A percentile compares a stretch with the other conserved stretches of the same genome.
These are phyloP conservation scores for Phyllostomus hastatus DNA, from an alignment of 2,113 vertebrate species.

Conservation along the genomic window DNA sequence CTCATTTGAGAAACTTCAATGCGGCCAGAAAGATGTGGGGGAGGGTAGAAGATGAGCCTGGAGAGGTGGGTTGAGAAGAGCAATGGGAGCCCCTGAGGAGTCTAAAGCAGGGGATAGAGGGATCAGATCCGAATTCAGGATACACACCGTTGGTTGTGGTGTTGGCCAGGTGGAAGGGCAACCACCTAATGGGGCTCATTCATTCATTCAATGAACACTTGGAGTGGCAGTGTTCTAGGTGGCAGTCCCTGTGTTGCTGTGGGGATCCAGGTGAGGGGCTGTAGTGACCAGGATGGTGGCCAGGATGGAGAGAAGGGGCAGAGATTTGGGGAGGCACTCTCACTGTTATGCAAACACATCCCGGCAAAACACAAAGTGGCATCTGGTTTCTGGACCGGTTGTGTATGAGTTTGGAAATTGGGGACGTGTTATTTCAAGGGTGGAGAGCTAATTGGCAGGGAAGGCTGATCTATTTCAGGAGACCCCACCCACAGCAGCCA, in stretches of 20 bases:
- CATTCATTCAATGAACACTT: neutral
- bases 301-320: neutral
- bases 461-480: neutral
- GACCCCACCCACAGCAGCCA: neutral
- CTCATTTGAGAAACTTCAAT: neutral
- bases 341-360: neutral
- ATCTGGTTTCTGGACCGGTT: neutral
- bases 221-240: neutral
- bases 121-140: neutral
- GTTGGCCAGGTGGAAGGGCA: neutral
- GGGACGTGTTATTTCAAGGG: neutral
- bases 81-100: accelerated
- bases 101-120: neutral
- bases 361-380: neutral
- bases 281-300: neutral
- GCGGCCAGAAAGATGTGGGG: neutral
- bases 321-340: neutral
- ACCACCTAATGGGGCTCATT: neutral
- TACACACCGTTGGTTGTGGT: neutral
- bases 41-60: no score
- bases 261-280: neutral
- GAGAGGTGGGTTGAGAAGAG: neutral
- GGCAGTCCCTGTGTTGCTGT: neutral
- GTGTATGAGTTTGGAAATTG: neutral
- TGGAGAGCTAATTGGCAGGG: neutral